phyloP scores from a whole-genome alignment of 2,113 vertebrate species.

The Sardina pilchardus region DNA sequence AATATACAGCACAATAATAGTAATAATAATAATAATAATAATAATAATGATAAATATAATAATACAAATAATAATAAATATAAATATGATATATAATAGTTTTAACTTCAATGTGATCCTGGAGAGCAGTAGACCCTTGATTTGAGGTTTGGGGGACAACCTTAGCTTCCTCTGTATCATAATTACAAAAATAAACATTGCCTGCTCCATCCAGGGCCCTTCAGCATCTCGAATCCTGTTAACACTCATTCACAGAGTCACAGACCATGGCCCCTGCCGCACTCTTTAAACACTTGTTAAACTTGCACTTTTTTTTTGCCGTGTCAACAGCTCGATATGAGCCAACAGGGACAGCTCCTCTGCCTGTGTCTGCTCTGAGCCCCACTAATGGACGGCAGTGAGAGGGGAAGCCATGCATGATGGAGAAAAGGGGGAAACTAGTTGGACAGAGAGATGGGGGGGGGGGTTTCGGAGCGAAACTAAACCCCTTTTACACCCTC shows the following conservation, averaged over 20 bases:
- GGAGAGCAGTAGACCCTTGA: background rate
- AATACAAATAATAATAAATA: too few relatives aligned
- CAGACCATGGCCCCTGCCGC: constrained; percentile 64
- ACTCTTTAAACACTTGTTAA: constrained; percentile 76
- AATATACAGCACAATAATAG: too few relatives aligned
- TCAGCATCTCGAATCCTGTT: constrained; percentile 60
- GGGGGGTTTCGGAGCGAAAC: constrained; percentile 43
- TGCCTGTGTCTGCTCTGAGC: constrained; percentile 47
- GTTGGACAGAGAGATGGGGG: constrained; percentile 19
- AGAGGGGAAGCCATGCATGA: constrained; percentile 6
- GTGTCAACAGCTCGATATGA: constrained; percentile 73
- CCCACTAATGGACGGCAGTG: constrained; percentile 42
- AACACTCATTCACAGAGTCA: constrained; percentile 74
- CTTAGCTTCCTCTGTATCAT: background rate
- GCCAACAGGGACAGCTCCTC: constrained; percentile 62
- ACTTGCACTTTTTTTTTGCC: constrained; percentile 62
- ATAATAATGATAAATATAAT: too few relatives aligned
- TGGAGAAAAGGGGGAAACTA: constrained; percentile 25
- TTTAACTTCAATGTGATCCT: too few relatives aligned
- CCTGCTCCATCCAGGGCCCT: background rate
- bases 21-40: too few relatives aligned
- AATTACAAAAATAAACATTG: background rate
- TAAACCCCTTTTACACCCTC: background rate
- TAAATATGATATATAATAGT: too few relatives aligned
- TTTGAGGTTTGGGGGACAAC: background rate